Evolutionary conservation across 1,140 invertebrate species (phyloP).

Genomic region (Ceratitis capitata): DNA sequence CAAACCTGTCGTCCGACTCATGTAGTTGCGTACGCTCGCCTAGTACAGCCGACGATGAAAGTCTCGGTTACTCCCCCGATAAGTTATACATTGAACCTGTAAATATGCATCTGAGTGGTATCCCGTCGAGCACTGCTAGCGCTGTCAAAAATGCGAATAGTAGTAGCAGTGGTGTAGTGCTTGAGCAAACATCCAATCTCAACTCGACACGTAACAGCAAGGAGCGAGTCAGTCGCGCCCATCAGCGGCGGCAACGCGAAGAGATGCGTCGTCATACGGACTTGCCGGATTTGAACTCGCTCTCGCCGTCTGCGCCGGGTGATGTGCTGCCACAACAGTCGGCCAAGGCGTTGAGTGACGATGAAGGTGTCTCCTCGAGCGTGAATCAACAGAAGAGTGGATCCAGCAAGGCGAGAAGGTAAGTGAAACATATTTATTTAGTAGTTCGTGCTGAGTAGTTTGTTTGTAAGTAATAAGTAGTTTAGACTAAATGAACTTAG

Average conservation of each 20-base stretch:
- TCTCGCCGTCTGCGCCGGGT: neutral
- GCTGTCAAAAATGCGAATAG: conserved; percentile 6
- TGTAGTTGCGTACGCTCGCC: conserved; percentile 20
- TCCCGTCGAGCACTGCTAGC: neutral
- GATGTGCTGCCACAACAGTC: too few relatives aligned
- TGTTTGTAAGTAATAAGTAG: too few relatives aligned
- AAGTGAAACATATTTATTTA: neutral
- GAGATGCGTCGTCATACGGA: conserved; percentile 37
- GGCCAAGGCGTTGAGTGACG: neutral
- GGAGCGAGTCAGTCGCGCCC: neutral
- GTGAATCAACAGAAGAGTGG: neutral
- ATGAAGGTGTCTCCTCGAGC: neutral
- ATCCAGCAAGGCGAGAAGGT: conserved; percentile 5
- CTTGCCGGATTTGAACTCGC: neutral
- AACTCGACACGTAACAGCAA: neutral
- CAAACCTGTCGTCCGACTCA: conserved; percentile 10
- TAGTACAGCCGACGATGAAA: conserved; percentile 3
- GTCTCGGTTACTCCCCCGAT: neutral
- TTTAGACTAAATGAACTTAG: too few relatives aligned
- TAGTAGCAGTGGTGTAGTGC: conserved; percentile 4
- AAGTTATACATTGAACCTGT: conserved; percentile 26
- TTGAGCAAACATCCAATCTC: neutral
- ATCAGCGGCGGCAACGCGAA: conserved; percentile 16
- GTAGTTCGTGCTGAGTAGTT: too few relatives aligned
- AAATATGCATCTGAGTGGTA: conserved; percentile 22